phyloP scores from a whole-genome alignment of 2,797 vertebrate species.

The Epinephelus malabaricus region DNA sequence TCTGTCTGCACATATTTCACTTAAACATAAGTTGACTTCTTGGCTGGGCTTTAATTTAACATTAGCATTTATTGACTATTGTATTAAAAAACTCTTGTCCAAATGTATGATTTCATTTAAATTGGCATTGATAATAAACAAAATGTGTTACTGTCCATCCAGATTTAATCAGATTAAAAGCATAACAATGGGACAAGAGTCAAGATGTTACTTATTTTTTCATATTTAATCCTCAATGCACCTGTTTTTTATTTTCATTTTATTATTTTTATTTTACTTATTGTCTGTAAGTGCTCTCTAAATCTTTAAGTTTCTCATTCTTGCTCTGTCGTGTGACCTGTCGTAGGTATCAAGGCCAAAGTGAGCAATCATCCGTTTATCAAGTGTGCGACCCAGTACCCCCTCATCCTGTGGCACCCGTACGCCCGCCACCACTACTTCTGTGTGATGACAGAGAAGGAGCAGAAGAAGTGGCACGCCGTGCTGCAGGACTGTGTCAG shows the following conservation, averaged over 20 bases:
- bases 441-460: slow-evolving; percentile 94
- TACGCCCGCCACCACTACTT: slow-evolving; percentile 94
- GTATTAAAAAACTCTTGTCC: neutral
- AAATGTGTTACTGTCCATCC: neutral
- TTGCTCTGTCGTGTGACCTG: neutral
- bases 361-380: slow-evolving; percentile 85
- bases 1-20: neutral
- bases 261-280: neutral
- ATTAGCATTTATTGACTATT: neutral
- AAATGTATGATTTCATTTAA: neutral
- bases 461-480: slow-evolving; percentile 94
- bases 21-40: neutral
- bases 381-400: slow-evolving; percentile 91
- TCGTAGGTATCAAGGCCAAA: slow-evolving; percentile 88
- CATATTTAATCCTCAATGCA: neutral
- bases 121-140: neutral
- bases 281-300: neutral
- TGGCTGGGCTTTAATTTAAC: neutral
- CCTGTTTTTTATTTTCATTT: neutral
- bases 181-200: neutral
- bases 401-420: slow-evolving; percentile 96
- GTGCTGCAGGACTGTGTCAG: slow-evolving; percentile 96
- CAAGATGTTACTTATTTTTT: neutral
- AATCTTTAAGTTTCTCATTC: neutral
- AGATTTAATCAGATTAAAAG: neutral